phyloP scores from a whole-genome alignment of 2,888 invertebrate genomes.

The Eupithecia dodoneata region DNA sequence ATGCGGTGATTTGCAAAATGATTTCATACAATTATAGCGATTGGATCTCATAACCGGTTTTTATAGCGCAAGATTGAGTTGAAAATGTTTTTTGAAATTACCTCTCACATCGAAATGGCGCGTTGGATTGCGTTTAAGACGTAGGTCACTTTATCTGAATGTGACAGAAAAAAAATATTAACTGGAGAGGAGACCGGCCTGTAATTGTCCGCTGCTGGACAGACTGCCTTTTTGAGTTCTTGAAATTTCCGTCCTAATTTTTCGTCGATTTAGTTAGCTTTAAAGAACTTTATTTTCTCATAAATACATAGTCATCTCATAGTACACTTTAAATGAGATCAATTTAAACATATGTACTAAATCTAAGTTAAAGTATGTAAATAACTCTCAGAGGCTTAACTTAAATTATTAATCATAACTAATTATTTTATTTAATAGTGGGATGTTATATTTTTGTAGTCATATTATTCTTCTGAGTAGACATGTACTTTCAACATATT shows the following conservation, averaged over 20 bases:
- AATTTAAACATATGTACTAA: no score
- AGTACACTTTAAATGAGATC: no score
- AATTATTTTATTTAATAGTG: no score
- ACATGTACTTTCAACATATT: no score
- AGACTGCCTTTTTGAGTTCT: not conserved
- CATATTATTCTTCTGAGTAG: no score
- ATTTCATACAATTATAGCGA: conserved; percentile 51
- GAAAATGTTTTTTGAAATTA: conserved; percentile 48
- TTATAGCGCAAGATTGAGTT: conserved; percentile 47
- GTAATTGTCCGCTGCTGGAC: not conserved
- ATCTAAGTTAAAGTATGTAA: no score
- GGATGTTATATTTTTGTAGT: no score
- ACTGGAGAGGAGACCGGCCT: not conserved
- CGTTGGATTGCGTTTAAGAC: conserved; percentile 38
- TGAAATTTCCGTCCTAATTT: not conserved
- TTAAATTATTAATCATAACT: no score
- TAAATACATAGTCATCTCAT: no score
- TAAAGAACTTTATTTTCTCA: no score
- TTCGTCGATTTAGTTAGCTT: not conserved
- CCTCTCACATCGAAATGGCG: conserved; percentile 44
- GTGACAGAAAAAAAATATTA: not conserved
- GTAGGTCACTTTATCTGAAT: not conserved
- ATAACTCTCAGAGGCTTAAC: no score
- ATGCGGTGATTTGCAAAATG: conserved; percentile 52
- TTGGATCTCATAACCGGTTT: conserved; percentile 49